Conservation (phyloP, 2,888 invertebrate genomes). For the Anticlea derivata region DNA sequence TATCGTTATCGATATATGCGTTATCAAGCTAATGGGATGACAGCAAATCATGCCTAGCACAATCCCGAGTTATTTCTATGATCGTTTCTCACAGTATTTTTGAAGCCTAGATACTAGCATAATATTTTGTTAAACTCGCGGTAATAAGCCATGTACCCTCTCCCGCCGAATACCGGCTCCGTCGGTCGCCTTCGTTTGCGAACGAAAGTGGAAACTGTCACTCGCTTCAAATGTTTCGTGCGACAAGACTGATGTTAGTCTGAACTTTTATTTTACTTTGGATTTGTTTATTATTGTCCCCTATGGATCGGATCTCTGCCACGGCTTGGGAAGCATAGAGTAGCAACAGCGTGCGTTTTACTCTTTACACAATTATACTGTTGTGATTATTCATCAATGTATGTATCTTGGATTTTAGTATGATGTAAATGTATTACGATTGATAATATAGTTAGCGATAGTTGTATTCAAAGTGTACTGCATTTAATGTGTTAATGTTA, state of each 20-base stretch:
- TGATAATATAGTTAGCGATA: conserved; percentile 59
- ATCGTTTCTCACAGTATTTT: too few species aligned
- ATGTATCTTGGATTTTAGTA: conserved; percentile 61
- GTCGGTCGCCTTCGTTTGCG: conserved; percentile 7
- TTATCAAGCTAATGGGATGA: too few species aligned
- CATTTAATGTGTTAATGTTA: conserved; percentile 73
- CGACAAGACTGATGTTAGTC: conserved; percentile 71
- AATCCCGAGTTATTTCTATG: too few species aligned
- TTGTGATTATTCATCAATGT: conserved; percentile 65
- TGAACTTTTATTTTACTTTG: conserved; percentile 49
- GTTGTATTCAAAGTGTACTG: conserved; percentile 59
- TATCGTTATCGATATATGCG: too few species aligned
- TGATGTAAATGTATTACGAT: conserved; percentile 63
- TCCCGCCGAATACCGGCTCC: too few species aligned
- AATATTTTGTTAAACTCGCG: too few species aligned
- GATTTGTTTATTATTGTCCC: conserved; percentile 17
- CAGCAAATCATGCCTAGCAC: too few species aligned
- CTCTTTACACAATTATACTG: conserved; percentile 56
- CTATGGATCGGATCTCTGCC: conserved; percentile 19
- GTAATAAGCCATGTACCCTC: too few species aligned
- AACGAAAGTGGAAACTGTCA: conserved; percentile 5
- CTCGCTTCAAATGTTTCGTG: conserved; percentile 34
- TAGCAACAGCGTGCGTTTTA: conserved; percentile 16
- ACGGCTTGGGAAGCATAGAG: background rate
- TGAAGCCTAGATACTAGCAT: too few species aligned